Base-by-base conservation (phyloP, 2,113 vertebrate species). In the Cottus gobio region DNA sequence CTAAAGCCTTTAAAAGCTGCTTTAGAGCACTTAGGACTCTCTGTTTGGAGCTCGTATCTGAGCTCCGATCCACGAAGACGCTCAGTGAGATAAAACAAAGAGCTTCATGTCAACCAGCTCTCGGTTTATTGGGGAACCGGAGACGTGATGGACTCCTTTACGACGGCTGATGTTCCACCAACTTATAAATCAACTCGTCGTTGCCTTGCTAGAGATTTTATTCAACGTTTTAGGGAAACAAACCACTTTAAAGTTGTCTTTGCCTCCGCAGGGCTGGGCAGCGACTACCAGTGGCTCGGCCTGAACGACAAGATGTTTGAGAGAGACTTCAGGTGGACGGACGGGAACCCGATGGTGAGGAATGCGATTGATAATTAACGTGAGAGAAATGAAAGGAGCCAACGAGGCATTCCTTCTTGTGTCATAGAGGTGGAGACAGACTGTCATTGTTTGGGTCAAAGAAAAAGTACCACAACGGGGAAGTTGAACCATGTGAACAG, bases 241-340 rank as follows among this genome's bases (percentile, higher is more conserved):
- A 60, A 31, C 8, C 1, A 1, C 50, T 52, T 10, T 56, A 6
- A 56, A 26, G 52, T 13, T 26, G 10, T 5, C 15, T 12, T 7
- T 42, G 8, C 57, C 1, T n/a, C 26, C 48, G 67, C 90, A 99
- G 98, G 96, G 79, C 91, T 99, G 92, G 97, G 96, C 16, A 97
- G 96, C 58, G 98, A 99, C 83, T 99, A 99, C 83, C 98, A 99
- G 92, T 99, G 98, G 98, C 97, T 98, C 83, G 98, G 98, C 28
- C 96, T 99, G 46, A 99, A 97, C 54, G 98, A 99, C 95, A 97
- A 96, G 93, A 98, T 99, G 98, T 99, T 97, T 86, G 97, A 99
- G 89, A 94, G 95, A 69, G 98, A 99, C 90, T 99, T 99, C 94
- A 96, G 96, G 31, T 99, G 98, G 98, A 98, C 96, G 0, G 98